Base-by-base conservation (phyloP, 2,888 invertebrate species). In the Thumatha senex region DNA sequence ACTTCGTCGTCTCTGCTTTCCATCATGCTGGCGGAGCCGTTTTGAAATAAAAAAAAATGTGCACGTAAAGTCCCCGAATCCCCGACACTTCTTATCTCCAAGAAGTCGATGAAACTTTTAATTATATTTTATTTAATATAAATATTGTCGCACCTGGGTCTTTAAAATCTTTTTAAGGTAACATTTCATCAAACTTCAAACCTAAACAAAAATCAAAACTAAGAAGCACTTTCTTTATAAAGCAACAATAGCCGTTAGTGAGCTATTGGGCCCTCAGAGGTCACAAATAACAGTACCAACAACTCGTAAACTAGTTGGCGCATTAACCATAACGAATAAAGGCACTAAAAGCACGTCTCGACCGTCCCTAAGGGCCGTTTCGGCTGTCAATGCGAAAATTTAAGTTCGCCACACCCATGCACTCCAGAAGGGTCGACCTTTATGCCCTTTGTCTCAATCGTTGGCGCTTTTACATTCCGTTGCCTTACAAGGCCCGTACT, bases 281-380 rank as follows among this genome's bases (percentile, higher is more conserved):
- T 86, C 84, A 74, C 87, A 86, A 88, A 87, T 85, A 88, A 88
- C 86, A 70, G 83, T 82, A 79, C 18, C 18, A 24, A 24, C 75
- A 68, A 76, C 78, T 86, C 90, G 85, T 90, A 90, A 91, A 89
- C 87, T 84, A 89, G 83, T 81, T 82, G 83, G 79, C 82, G 79
- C 89, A 91, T 89, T 89, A 89, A 84, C 89, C 86, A 88, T 89
- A 88, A 88, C 89, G 90, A 89, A 90, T 90, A 90, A 90, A 90
- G 85, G 90, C 82, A 86, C 88, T 90, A 89, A 90, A 86, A 89
- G 89, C 86, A 84, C 80, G 85, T 81, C 83, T 79, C 78, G 75
- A 49, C 73, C 72, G 82, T 89, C 90, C 90, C 90, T 84, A 54
- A 78, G 83, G 90, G 90, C 89, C 82, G 84, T 91, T 91, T 89